Base-by-base conservation (phyloP, 2,113 vertebrate genomes). In the Argyrosomus japonicus region DNA sequence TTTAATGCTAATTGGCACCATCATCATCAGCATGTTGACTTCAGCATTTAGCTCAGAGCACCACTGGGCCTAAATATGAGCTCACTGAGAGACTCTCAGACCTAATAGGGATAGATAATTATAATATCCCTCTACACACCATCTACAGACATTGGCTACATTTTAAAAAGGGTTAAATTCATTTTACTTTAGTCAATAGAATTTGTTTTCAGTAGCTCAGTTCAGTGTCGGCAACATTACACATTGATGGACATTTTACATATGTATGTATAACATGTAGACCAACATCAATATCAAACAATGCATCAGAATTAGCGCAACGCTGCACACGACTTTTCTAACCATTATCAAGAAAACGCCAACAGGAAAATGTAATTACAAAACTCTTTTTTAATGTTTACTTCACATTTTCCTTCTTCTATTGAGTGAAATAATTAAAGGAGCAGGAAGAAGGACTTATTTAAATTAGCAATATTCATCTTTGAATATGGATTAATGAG, bases 401-500 rank as follows among this genome's bases (percentile, higher is more conserved):
- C 48, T 47, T 18, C 27, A 12, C n/a, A 45, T 29, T 47, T 51
- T 25, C 6, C 57, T 17, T 70, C 27, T 53, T 21, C 12, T 19
- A 10, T 21, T 8, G 50, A 29, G 50, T 17, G 36, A 76, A 63
- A 79, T 56, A 21, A 71, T 71, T 18, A 51, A 71, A 68, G 9
- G 3, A 64, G 4, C 10, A 29, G 23, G 19, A 32, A 45, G 0
- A 69, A 45, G 32, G 25, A 72, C 68, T 64, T 43, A 53, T 60
- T 70, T 14, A 53, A 62, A 54, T 1, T 0, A 40, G 9, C 21
- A 79, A 29, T 47, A 47, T 47, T 47, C 6, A 21, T 51, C 27
- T 21, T 57, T 4, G 2, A 23, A 47, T 68, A 25, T 48, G 21
- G 57, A 75, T 75, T 54, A 69, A 76, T 63, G 65, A 67, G n/a